phyloP scores from a whole-genome alignment of 1,140 invertebrate genomes.

The Hormaphis cornu region DNA sequence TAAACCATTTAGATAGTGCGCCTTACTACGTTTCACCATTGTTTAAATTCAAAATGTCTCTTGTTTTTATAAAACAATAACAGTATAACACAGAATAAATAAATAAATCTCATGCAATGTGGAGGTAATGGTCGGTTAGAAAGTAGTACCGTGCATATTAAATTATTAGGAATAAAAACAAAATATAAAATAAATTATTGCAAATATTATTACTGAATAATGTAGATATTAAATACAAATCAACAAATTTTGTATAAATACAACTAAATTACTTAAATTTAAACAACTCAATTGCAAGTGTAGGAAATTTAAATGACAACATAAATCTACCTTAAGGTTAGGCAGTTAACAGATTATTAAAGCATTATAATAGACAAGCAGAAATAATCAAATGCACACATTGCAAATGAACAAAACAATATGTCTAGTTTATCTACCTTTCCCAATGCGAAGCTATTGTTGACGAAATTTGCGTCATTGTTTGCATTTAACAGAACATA shows the following conservation, averaged over 20 bases:
- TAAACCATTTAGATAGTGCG: not conserved
- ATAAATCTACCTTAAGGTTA: slow-evolving; percentile 3
- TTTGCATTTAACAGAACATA: slow-evolving; percentile 26
- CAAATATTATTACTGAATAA: too few relatives aligned
- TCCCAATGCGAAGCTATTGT: slow-evolving; percentile 24
- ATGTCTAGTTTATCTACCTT: slow-evolving; percentile 29
- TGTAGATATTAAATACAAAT: too few relatives aligned
- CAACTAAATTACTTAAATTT: too few relatives aligned
- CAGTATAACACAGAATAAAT: too few relatives aligned
- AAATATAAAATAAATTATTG: too few relatives aligned
- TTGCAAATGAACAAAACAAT: slow-evolving; percentile 20
- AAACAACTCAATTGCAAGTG: not conserved
- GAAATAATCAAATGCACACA: slow-evolving; percentile 29
- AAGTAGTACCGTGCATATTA: not conserved
- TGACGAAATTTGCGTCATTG: slow-evolving; percentile 3
- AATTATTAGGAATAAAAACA: too few relatives aligned
- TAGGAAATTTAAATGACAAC: not conserved
- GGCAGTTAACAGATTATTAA: not conserved
- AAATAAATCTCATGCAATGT: not conserved
- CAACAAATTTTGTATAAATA: too few relatives aligned
- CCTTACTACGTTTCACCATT: not conserved
- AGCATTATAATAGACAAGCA: slow-evolving; percentile 29
- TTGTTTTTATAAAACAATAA: not conserved
- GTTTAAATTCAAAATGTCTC: slow-evolving; percentile 28
- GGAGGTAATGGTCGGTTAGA: not conserved